Percentiles rank a stretch among this genome's conserved stretches.
Conservation (phyloP, 2,888 invertebrate genomes). For the Serrognathus titanus region DNA sequence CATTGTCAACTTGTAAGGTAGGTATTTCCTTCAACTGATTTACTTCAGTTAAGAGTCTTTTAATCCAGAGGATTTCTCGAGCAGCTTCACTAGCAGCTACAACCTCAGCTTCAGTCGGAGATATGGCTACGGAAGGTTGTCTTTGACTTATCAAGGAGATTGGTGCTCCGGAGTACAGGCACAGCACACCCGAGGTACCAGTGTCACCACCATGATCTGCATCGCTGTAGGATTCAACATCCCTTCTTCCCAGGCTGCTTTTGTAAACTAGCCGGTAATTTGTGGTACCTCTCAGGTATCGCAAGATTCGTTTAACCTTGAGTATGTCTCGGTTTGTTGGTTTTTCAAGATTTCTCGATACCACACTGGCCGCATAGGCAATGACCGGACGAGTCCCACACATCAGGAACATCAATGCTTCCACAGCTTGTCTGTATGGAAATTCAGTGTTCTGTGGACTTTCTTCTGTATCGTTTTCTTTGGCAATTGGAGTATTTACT, state of each 20-base stretch:
- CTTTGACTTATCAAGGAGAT: background rate
- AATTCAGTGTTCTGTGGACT: background rate
- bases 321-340: background rate
- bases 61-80: background rate
- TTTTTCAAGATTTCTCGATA: slow-evolving; percentile 5
- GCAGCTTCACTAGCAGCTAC: slow-evolving; percentile 2
- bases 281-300: slow-evolving; percentile 7
- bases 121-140: background rate
- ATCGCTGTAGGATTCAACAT: too few species aligned
- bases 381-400: slow-evolving; percentile 4
- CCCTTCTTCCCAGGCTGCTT: too few species aligned
- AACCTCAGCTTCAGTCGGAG: slow-evolving; percentile 2
- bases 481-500: background rate
- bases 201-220: background rate
- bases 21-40: background rate
- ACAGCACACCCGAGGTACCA: too few species aligned
- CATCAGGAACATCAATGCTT: slow-evolving; percentile 1
- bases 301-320: slow-evolving; percentile 9
- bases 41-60: background rate
- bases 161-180: too few species aligned
- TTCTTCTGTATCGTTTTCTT: background rate
- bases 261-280: background rate
- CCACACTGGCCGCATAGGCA: slow-evolving; percentile 6
- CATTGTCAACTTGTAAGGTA: background rate
- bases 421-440: background rate